Conservation (phyloP, 1,140 invertebrate species). For the Hyphantria cunea region DNA sequence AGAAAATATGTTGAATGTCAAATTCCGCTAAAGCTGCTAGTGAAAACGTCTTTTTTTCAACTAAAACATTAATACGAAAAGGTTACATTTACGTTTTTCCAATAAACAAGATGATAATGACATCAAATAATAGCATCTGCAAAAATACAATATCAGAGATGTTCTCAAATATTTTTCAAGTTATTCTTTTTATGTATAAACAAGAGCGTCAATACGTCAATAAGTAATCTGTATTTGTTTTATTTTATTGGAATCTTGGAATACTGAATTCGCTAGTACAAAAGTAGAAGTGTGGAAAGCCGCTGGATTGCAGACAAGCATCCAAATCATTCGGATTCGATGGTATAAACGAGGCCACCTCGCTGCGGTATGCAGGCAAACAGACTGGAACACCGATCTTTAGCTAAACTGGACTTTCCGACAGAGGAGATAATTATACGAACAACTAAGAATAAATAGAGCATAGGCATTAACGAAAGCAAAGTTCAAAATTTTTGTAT, state of each 20-base stretch:
- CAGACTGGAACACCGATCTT: slow-evolving; percentile 55
- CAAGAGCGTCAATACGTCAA: background rate
- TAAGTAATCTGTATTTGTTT: background rate
- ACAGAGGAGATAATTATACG: slow-evolving; percentile 21
- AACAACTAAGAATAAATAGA: too few species aligned
- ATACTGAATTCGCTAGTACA: slow-evolving; percentile 8
- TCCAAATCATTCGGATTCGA: slow-evolving; percentile 42
- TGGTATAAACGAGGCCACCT: slow-evolving; percentile 40
- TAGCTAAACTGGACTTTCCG: slow-evolving; percentile 35
- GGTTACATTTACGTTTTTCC: too few species aligned
- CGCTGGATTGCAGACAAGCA: slow-evolving; percentile 34
- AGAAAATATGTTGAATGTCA: too few species aligned
- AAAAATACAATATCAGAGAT: too few species aligned
- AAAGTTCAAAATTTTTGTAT: too few species aligned
- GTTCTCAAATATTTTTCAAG: too few species aligned
- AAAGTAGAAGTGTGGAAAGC: slow-evolving; percentile 28
- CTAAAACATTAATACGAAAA: too few species aligned
- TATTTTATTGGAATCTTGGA: slow-evolving; percentile 18
- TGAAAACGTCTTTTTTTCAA: too few species aligned
- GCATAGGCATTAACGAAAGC: too few species aligned
- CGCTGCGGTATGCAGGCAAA: slow-evolving; percentile 45
- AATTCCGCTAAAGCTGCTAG: too few species aligned
- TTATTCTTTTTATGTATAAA: background rate
- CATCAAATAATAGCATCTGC: too few species aligned
- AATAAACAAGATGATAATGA: too few species aligned